Percentiles rank a stretch among this genome's conserved stretches.
Conservation (phyloP, 2,113 vertebrate species). For the Chroicocephalus ridibundus region DNA sequence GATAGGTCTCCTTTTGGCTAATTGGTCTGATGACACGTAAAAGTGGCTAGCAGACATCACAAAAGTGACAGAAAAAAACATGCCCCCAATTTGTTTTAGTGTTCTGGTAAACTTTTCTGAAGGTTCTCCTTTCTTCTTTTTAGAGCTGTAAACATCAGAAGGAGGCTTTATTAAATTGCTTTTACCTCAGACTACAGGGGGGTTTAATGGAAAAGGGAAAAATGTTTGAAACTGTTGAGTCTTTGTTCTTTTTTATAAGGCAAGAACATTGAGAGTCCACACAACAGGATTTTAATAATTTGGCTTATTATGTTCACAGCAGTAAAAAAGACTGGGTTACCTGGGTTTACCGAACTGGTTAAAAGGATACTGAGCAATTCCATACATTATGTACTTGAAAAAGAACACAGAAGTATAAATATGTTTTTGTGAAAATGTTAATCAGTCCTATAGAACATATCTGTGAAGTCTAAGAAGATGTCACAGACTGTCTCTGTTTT, state of each 20-base stretch:
- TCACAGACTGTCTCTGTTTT: background rate
- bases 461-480: background rate
- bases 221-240: constrained; percentile 7
- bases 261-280: background rate
- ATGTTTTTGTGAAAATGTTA: background rate
- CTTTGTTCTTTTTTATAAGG: constrained; percentile 38
- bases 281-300: constrained; percentile 3
- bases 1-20: background rate
- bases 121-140: background rate
- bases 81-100: background rate
- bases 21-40: constrained; percentile 3
- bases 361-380: background rate
- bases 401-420: background rate
- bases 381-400: background rate
- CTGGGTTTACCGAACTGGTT: background rate
- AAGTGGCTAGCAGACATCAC: background rate
- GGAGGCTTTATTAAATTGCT: constrained; percentile 14
- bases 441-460: background rate
- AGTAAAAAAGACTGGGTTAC: background rate
- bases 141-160: constrained; percentile 3
- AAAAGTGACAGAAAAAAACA: background rate
- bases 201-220: background rate
- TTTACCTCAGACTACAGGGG: constrained; percentile 19
- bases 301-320: constrained; percentile 5
- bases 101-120: background rate